phyloP scores from a whole-genome alignment of 2,888 invertebrate genomes.

The Aphrophora alni region DNA sequence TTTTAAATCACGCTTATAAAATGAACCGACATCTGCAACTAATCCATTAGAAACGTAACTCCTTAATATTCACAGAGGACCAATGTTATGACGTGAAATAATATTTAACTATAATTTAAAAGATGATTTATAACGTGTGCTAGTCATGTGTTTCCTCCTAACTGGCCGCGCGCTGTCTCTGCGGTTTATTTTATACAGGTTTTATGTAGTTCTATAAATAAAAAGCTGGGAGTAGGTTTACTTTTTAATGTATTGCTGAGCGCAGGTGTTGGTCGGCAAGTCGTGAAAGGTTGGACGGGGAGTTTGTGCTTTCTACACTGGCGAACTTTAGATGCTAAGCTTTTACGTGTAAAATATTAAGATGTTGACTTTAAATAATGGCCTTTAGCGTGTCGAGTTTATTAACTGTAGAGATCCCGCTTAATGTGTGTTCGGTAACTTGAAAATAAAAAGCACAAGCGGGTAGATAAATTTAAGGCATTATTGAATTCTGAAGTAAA shows the following conservation, averaged over 20 bases:
- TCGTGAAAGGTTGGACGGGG: not conserved
- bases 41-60: no score
- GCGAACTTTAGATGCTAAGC: constrained; percentile 2
- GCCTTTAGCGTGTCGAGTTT: not conserved
- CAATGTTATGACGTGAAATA: not conserved
- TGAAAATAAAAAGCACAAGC: not conserved
- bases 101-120: not conserved
- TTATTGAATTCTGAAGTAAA: no score
- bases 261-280: not conserved
- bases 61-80: no score
- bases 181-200: not conserved
- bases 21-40: no score
- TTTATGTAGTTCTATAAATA: constrained; percentile 9
- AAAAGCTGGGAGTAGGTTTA: not conserved
- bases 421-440: not conserved
- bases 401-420: not conserved
- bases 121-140: not conserved
- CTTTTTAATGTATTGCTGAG: not conserved
- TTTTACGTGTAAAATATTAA: constrained; percentile 7
- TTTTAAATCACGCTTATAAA: no score
- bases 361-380: not conserved
- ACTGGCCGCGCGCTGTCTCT: not conserved
- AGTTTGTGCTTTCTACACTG: not conserved
- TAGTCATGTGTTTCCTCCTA: not conserved
- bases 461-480: not conserved